Evolutionary conservation across 2,888 invertebrate genomes (phyloP), one percentile per base, ranked within the genome.

Genomic region (Eilema caniola): DNA sequence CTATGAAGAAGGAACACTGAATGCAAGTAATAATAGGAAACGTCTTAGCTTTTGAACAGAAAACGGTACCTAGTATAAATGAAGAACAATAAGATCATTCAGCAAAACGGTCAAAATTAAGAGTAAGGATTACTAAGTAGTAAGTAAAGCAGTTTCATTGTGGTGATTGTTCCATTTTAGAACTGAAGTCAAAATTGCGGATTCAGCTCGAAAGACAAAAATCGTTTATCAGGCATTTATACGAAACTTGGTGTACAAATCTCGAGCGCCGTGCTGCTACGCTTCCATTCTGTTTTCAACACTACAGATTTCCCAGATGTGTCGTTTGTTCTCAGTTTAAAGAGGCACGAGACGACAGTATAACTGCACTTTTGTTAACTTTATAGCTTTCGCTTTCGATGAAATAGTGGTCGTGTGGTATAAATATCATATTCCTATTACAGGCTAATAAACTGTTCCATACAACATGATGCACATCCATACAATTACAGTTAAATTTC

Each of bases 281-380:
- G 78, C 76, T 79, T 77, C 79, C 75, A 82, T 82, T 83, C 76
- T 77, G 78, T 83, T 83, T 82, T 86, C 74, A 79, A 76, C 73
- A 77, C 78, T 83, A 83, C 80, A 90, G 90, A 91, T 91, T 91
- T 91, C 90, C 91, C 90, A 87, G 86, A 80, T 83, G 91, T 85
- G 83, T 87, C 88, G 89, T 91, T 89, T 87, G 85, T 89, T 85
- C 83, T 76, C 83, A 81, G 84, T 61, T 61, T 61, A 28, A 53
- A 28, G 61, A 61, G 61, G 28, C 61, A 28, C 31, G 33, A 72
- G 82, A 76, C 76, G 81, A 84, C 79, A 80, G 75, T 85, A 83
- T 85, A 86, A 85, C 81, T 85, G 76, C 76, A 78, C 81, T 78
- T 87, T 31, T 61, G 31, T 56, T 24, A 60, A 60, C 67, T 47